Conservation (phyloP, 2,888 invertebrate genomes). For the Eilema sororculum region DNA sequence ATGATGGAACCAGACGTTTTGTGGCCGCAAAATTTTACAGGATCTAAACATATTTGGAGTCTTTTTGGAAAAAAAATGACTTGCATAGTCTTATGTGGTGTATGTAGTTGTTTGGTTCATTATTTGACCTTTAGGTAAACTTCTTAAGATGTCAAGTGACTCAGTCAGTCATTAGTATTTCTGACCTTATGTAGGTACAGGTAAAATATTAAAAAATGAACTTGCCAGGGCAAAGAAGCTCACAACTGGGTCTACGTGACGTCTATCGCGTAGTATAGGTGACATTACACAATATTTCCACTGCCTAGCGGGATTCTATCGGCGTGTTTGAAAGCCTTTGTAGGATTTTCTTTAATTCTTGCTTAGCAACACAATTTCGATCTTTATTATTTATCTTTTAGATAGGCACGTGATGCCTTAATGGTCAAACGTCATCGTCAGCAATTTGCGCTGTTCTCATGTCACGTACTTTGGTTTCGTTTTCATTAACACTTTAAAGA, state of each 20-base stretch:
- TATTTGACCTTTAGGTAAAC: no score
- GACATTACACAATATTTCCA: neutral
- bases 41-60: neutral
- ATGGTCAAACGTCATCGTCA: neutral
- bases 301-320: neutral
- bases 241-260: neutral
- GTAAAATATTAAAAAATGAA: neutral
- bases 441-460: neutral
- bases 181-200: neutral
- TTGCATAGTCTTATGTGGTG: neutral
- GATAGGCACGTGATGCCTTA: neutral
- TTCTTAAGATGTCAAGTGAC: neutral
- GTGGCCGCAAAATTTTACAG: neutral
- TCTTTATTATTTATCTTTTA: neutral
- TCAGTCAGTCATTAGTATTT: neutral
- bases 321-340: neutral
- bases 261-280: neutral
- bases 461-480: constrained; percentile 1
- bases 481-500: neutral
- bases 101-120: neutral
- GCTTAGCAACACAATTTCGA: neutral
- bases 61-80: no score
- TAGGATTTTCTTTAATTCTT: neutral
- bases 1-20: no score
- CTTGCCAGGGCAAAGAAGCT: neutral